These are phyloP conservation scores for Lamellibrachia columna DNA, from an alignment of 2,888 invertebrate species.

Conservation along the genomic window DNA sequence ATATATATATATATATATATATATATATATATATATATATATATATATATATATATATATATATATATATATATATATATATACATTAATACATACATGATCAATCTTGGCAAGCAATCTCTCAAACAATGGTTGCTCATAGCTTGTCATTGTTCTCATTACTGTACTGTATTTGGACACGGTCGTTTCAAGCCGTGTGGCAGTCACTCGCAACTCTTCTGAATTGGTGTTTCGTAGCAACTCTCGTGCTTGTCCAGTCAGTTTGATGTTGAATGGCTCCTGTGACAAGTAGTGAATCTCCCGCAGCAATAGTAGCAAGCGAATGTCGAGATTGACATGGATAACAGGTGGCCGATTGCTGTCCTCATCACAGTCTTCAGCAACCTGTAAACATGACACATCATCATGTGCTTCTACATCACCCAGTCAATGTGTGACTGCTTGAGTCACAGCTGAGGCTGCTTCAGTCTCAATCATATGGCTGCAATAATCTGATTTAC, in stretches of 20 bases:
- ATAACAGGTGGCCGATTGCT: constrained; percentile 60
- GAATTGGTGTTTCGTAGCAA: constrained; percentile 59
- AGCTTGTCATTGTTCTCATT: constrained; percentile 61
- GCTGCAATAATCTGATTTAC: too few species aligned
- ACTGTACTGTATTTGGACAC: constrained; percentile 64
- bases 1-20: too few species aligned
- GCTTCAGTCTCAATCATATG: too few species aligned
- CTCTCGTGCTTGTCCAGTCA: constrained; percentile 57
- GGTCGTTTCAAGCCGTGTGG: constrained; percentile 62
- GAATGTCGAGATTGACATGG: constrained; percentile 63
- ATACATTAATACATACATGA: constrained; percentile 48
- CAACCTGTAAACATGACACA: constrained; percentile 48
- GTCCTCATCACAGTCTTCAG: constrained; percentile 63
- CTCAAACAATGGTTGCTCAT: constrained; percentile 64
- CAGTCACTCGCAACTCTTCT: constrained; percentile 56
- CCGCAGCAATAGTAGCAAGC: constrained; percentile 59
- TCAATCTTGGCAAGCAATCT: constrained; percentile 62
- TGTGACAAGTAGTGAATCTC: constrained; percentile 62
- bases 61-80: too few species aligned
- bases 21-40: too few species aligned
- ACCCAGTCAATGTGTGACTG: background rate
- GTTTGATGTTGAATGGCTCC: constrained; percentile 57
- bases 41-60: too few species aligned
- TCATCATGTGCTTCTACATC: background rate
- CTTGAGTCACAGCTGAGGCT: too few species aligned